Percentiles rank a stretch among this genome's conserved stretches.
These are phyloP conservation scores for Tholera decimalis DNA, from an alignment of 2,888 invertebrate genomes.

Conservation along the genomic window DNA sequence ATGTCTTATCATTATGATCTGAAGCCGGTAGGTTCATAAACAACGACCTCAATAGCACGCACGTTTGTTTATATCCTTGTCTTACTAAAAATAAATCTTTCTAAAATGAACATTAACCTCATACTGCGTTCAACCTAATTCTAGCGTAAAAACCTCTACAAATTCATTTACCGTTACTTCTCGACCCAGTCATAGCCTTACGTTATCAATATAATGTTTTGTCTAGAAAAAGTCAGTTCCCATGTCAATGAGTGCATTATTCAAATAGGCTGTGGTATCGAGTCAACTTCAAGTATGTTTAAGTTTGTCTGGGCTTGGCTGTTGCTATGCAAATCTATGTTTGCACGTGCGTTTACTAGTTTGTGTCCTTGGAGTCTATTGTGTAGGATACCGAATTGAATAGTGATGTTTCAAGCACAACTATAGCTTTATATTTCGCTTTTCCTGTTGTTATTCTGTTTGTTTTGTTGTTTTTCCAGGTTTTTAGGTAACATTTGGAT, in stretches of 20 bases:
- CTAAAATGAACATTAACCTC: background rate
- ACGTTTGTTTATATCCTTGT: constrained; percentile 4
- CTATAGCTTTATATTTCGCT: background rate
- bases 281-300: constrained; percentile 32
- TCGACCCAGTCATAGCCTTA: constrained; percentile 47
- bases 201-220: constrained; percentile 25
- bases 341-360: constrained; percentile 21
- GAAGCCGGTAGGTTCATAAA: constrained; percentile 15
- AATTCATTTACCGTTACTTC: constrained; percentile 45
- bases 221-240: constrained; percentile 20
- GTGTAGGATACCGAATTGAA: constrained; percentile 24
- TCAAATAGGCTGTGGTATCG: constrained; percentile 44
- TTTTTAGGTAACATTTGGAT: background rate
- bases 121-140: constrained; percentile 12
- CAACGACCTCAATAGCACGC: constrained; percentile 13
- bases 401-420: constrained; percentile 1
- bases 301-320: constrained; percentile 34
- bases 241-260: constrained; percentile 50
- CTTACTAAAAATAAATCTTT: background rate
- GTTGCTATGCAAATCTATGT: constrained; percentile 21
- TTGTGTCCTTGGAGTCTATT: constrained; percentile 26
- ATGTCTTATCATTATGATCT: constrained; percentile 38
- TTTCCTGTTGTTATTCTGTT: constrained; percentile 18
- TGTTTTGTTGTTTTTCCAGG: background rate
- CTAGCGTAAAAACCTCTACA: constrained; percentile 18